phyloP scores from a whole-genome alignment of 2,113 vertebrate species.

The Pristiophorus japonicus region DNA sequence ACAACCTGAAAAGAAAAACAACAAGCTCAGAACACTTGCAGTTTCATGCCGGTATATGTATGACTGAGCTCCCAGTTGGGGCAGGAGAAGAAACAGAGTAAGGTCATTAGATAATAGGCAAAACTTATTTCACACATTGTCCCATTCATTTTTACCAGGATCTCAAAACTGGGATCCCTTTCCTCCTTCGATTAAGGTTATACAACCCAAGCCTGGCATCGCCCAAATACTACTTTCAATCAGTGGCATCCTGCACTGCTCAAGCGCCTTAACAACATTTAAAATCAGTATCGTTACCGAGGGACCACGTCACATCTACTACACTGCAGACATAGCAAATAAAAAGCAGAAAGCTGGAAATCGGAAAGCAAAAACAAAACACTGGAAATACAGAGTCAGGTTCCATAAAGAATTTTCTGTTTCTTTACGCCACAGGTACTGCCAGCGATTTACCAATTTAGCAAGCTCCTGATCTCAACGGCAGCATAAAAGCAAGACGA shows the following conservation, averaged over 20 bases:
- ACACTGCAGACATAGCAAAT: neutral
- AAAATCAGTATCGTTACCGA: neutral
- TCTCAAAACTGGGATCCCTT: neutral
- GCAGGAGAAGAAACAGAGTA: neutral
- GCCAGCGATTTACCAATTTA: neutral
- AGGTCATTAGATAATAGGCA: neutral
- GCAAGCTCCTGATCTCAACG: neutral
- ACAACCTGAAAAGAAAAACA: constrained; percentile 63
- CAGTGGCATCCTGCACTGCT: neutral
- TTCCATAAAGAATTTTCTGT: neutral
- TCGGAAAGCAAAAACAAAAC: neutral
- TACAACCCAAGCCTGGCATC: neutral
- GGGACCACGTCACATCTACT: neutral
- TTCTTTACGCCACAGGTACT: neutral
- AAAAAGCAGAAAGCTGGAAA: too few species aligned
- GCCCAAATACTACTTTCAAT: neutral
- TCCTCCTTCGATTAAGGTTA: neutral
- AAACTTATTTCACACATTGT: neutral
- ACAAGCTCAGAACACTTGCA: neutral
- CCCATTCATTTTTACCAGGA: neutral
- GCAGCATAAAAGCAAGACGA: neutral
- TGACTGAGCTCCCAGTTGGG: neutral
- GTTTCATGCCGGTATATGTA: neutral
- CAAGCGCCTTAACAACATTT: neutral
- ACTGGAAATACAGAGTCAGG: neutral